Conservation (phyloP, 92 coral and sea anemone genomes). For the Anthopleura xanthogrammica region DNA sequence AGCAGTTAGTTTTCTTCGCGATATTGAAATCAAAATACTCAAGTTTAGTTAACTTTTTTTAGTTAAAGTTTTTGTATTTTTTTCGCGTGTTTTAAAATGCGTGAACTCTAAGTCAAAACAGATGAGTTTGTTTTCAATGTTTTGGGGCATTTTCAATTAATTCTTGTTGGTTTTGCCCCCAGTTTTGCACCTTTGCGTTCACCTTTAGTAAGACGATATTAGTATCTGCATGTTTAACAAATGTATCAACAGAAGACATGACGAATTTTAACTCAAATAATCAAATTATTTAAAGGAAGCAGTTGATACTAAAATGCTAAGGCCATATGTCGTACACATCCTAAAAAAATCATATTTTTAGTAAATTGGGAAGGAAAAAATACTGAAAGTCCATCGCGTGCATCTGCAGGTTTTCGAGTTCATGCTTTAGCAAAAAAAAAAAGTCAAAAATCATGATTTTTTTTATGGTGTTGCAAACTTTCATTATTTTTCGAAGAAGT, state of each 20-base stretch:
- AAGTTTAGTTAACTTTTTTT: neutral
- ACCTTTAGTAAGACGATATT: neutral
- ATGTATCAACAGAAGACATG: neutral
- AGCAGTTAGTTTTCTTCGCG: no score
- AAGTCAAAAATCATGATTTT: no score
- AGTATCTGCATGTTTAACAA: neutral
- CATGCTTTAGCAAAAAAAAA: no score
- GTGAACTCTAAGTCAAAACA: neutral
- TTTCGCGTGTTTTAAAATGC: neutral
- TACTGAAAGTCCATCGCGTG: no score
- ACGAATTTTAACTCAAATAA: neutral
- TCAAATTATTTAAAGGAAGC: neutral
- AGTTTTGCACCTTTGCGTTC: neutral
- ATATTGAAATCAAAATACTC: neutral
- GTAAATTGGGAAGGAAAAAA: no score
- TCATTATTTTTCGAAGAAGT: neutral
- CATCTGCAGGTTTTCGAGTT: no score
- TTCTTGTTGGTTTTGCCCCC: slow-evolving; percentile 3
- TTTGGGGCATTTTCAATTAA: neutral
- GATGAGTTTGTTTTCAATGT: neutral
- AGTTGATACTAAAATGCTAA: no score
- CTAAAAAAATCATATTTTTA: neutral
- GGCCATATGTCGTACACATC: no score
- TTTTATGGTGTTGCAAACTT: neutral
- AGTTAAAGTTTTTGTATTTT: neutral